Evolutionary conservation across 1,140 invertebrate genomes (phyloP), one percentile per base, ranked within the genome.

Genomic region (Danaus melanippus): DNA sequence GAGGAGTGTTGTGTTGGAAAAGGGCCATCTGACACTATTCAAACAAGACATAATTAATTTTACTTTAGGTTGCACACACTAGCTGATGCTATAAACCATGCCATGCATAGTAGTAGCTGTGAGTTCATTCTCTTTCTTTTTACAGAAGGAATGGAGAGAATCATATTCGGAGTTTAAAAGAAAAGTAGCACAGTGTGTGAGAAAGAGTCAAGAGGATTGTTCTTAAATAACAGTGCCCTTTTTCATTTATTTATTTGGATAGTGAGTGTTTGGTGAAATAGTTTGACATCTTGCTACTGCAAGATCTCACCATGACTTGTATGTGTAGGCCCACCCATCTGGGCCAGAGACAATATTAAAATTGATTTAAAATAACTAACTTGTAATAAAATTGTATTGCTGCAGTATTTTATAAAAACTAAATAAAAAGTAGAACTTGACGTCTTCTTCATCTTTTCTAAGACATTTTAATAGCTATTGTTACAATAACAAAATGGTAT

Each of bases 151-250:
- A 89, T 98, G 97, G 95, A 92, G 97, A 88, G 97, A 99, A 91
- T 95, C 96, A 79, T 97, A 97, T 90, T 88, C 92, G 87, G 96
- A 98, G 89, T 99, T 99, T 89, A 99, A 98, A 90, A 92, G 95
- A 87, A 97, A 97, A 92, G 97, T 99, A 76, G 96, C 96, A 70
- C 92, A 94, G 85, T 98, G 97, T 91, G 97, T 99, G 74, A 91
- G 97, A 89, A 98, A 97, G 91, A 99, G 97, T 92, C 97, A 98
- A 92, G 97, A 99, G 88, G 96, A 97, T 89, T 94, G 92, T 92
- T 91, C 92, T 90, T 93, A 93, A 89, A 84, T 79, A 77, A 79
- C 67, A 85, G 81, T 87, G 84, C 80, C 83, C 83, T 86, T 81
- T 85, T 80, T 83, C 77, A 77, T 79, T 78, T 74, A 76, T 81